These are phyloP conservation scores for Apotomis turbidana DNA, from an alignment of 2,888 invertebrate genomes.

Conservation along the genomic window DNA sequence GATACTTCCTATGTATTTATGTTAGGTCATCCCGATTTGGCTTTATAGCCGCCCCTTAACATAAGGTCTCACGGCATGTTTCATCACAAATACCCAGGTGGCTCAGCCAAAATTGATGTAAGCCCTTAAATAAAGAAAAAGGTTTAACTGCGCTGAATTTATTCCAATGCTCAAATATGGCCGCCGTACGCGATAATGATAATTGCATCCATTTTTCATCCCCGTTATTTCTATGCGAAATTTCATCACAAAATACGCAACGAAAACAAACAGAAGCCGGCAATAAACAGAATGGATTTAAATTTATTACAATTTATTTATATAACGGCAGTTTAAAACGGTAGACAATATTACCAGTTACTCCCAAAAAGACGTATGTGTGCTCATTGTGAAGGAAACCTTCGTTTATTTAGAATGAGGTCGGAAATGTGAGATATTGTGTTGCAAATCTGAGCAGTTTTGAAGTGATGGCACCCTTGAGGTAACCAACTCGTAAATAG, in stretches of 20 bases:
- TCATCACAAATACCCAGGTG: background rate
- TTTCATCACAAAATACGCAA: slow-evolving; percentile 12
- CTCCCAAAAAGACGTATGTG: background rate
- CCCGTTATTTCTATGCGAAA: slow-evolving; percentile 4
- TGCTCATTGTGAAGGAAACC: background rate
- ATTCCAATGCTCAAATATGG: background rate
- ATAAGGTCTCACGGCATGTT: background rate
- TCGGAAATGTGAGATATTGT: background rate
- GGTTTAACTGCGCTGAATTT: background rate
- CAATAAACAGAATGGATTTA: slow-evolving; percentile 38
- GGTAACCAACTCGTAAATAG: slow-evolving; percentile 16
- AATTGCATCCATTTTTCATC: slow-evolving; percentile 18
- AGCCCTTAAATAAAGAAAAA: background rate
- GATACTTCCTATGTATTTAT: too few relatives aligned
- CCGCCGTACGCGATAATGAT: background rate
- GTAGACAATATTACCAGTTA: slow-evolving; percentile 1
- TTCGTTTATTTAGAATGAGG: background rate
- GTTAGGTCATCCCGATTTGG: too few relatives aligned
- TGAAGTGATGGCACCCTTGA: slow-evolving; percentile 21
- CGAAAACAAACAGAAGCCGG: slow-evolving; percentile 20
- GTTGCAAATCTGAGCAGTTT: background rate
- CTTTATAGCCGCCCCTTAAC: too few relatives aligned
- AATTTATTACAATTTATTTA: slow-evolving; percentile 41
- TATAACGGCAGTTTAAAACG: slow-evolving; percentile 22
- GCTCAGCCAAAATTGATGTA: background rate